Base-by-base conservation (phyloP, 2,113 vertebrate genomes). In the Cathartes aura region DNA sequence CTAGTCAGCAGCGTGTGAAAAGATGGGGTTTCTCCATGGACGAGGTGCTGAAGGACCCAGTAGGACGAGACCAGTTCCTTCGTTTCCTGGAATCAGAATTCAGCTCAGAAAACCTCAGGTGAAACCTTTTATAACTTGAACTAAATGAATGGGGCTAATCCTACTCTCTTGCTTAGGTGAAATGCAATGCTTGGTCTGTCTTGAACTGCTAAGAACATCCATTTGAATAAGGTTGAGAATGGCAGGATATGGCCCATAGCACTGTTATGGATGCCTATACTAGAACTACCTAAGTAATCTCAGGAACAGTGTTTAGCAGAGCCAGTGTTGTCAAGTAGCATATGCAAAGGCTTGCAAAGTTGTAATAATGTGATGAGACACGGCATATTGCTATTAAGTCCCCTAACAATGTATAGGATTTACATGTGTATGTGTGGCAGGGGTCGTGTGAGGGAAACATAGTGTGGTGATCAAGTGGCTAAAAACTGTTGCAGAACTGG, bases 21-120 rank as follows among this genome's bases (percentile, higher is more conserved):
- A 98, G 99, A 95, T 99, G 99, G 99, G 99, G 99, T 64, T 99
- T 99, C 98, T 99, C 99, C 74, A 98, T 99, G 73, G 99, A 99
- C 67, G 99, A 99, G 95, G 98, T 99, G 11, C 97, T 99, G 78
- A 99, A 99, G 95, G 99, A 99, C 93, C 99, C 99, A 17, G 98
- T 98, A 43, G 99, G 99, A 42, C 98, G 98, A 79, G 99, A 99
- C 83, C 99, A 99, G 96, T 99, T 99, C 91, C 98, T 99, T 80
- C 99, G 99, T 96, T 99, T 99, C 97, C 97, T 99, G 92, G 99
- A 99, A 97, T 99, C 99, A 1, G 99, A 99, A 97, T 99, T 99
- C 98, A 99, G 99, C 98, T 99, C 99, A 23, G 99, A 99, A 98
- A 99, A 99, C 95, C 98, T 99, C 94, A 99, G 99, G 99, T 99